Conservation (phyloP, 2,113 vertebrate genomes). For the Varanus salvator region DNA sequence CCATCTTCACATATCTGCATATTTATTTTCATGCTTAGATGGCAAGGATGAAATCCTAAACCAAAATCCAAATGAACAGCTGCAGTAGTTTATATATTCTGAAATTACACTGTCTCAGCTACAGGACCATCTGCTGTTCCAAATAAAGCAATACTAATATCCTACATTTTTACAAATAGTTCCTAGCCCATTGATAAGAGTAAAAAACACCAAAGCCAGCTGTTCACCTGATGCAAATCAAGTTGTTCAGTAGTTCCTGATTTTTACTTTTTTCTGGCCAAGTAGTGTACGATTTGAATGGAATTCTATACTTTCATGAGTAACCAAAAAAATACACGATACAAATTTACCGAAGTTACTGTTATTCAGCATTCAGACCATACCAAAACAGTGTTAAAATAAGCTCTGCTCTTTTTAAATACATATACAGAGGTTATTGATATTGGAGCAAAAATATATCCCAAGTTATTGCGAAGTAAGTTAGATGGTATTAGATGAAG, state of each 20-base stretch:
- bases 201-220: constrained; percentile 56
- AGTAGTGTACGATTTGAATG: constrained; percentile 56
- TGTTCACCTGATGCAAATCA: constrained; percentile 71
- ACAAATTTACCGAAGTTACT: constrained; percentile 75
- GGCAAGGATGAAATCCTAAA: constrained; percentile 75
- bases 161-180: constrained; percentile 77
- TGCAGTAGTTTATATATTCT: constrained; percentile 74
- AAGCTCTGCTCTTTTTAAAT: constrained; percentile 68
- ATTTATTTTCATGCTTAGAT: constrained; percentile 77
- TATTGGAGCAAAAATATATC: constrained; percentile 74
- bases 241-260: constrained; percentile 63
- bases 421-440: neutral
- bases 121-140: constrained; percentile 79
- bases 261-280: constrained; percentile 50
- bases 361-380: constrained; percentile 83
- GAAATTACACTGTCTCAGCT: constrained; percentile 75
- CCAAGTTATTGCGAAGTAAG: constrained; percentile 65
- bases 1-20: constrained; percentile 70
- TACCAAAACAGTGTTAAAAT: constrained; percentile 82
- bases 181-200: constrained; percentile 70
- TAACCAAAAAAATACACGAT: constrained; percentile 78
- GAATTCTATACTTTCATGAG: constrained; percentile 68
- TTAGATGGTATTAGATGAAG: constrained; percentile 57
- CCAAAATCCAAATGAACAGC: constrained; percentile 82
- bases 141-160: constrained; percentile 77